Evolutionary conservation across 2,797 vertebrate genomes (phyloP).

Genomic region (Cyclopterus lumpus): DNA sequence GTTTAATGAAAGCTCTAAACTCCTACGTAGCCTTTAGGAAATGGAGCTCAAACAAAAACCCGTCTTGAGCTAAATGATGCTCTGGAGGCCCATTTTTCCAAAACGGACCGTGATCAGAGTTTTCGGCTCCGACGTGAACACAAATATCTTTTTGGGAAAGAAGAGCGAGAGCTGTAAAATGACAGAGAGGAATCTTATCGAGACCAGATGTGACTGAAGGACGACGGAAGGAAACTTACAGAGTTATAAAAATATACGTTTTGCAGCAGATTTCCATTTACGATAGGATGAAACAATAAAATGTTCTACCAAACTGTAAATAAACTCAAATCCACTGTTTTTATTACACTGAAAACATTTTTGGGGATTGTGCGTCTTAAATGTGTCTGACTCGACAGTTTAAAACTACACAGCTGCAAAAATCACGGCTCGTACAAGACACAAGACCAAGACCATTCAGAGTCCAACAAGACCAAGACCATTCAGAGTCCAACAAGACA

Average conservation of each 20-base stretch:
- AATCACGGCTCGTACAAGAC: no score
- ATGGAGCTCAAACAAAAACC: neutral
- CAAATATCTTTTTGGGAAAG: constrained; percentile 1
- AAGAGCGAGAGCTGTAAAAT: neutral
- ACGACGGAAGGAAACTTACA: constrained; percentile 1
- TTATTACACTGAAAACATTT: neutral
- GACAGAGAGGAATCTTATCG: constrained; percentile 31
- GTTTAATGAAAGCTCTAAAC: neutral
- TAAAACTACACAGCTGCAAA: neutral
- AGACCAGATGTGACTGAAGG: constrained; percentile 59
- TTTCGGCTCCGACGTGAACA: neutral
- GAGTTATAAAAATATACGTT: neutral
- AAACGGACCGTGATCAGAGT: neutral
- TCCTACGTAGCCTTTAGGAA: neutral
- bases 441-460: no score
- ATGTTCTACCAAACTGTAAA: neutral
- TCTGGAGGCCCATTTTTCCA: neutral
- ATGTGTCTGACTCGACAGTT: neutral
- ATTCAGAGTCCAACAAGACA: no score
- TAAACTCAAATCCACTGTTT: neutral
- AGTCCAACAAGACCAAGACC: no score
- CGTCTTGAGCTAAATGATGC: constrained; percentile 4
- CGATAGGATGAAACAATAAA: neutral
- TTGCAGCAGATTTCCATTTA: neutral
- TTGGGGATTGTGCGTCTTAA: neutral